Base-by-base conservation (phyloP, 1,140 invertebrate genomes). In the Telenomus remus region DNA sequence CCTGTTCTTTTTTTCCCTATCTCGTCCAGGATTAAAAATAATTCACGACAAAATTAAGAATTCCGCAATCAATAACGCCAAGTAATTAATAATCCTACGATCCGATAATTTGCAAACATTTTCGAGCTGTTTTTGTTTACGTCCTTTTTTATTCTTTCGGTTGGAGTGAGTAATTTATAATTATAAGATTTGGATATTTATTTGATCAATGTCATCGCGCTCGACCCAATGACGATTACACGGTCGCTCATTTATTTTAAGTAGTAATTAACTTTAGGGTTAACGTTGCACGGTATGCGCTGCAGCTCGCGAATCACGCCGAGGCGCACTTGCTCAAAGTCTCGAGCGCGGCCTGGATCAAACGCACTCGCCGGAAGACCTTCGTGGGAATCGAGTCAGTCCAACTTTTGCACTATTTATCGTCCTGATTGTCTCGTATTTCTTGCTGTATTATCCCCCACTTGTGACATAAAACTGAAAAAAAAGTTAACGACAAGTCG, bases 231-330 rank as follows among this genome's bases (percentile, higher is more conserved):
- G 53, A 34, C 55, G 43, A 66, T 47, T 57, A 65, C 59, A 42
- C 47, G 50, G 56, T 33, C 43, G 55, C 63, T 76, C 70, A 54
- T 65, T 75, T 72, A 77, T 79, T 77, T 77, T 72, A 69, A 74
- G 70, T 77, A 69, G 57, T 78, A 72, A 80, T 80, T 80, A 78
- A 80, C 64, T 78, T 70, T 76, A 55, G 61, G 71, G 68, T 76
- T 64, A 61, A 59, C 44, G 35, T 47, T 59, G 69, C 54, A 14
- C 50, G 71, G 71, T 64, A 77, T 74, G 57, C 74, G 56, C 43
- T 15, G 51, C 46, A 69, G 55, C 57, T 57, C 59, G 60, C 68
- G 69, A 63, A 72, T 79, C 71, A 47, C 57, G 72, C 66, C 53
- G 54, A 43, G 6, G 54, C 33, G 50, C 56, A 15, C 39, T 54